Evolutionary conservation across 1,140 invertebrate genomes (phyloP).

Genomic region (Hylaeus anthracinus): DNA sequence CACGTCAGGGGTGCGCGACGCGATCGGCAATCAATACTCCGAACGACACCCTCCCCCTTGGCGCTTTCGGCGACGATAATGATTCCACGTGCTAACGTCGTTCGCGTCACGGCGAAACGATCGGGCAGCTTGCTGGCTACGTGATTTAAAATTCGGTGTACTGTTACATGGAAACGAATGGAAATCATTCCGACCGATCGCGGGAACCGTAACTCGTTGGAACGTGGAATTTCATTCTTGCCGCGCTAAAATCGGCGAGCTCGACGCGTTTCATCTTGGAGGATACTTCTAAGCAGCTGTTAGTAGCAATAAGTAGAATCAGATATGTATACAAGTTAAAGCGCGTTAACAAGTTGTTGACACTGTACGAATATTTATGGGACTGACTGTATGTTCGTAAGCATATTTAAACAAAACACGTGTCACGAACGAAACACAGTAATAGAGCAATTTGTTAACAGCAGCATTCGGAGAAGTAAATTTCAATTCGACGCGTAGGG

Average conservation of each 20-base stretch:
- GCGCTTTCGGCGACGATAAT: conserved; percentile 49
- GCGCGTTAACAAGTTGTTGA: no score
- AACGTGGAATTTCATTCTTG: not conserved
- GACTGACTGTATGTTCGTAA: no score
- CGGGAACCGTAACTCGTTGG: not conserved
- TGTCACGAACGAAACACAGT: no score
- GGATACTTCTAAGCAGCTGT: no score
- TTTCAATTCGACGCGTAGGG: no score
- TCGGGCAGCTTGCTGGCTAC: not conserved
- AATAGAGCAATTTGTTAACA: no score
- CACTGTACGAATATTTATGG: no score
- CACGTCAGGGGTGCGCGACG: conserved; percentile 71
- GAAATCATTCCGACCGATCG: not conserved
- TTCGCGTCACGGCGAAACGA: conserved; percentile 16
- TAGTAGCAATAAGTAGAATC: no score
- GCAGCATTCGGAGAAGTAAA: no score
- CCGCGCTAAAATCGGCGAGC: not conserved
- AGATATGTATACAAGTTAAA: no score
- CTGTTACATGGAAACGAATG: not conserved
- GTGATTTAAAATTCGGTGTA: conserved; percentile 13
- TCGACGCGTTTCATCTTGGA: no score
- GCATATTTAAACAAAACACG: no score
- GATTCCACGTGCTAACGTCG: conserved; percentile 30
- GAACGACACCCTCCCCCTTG: conserved; percentile 56
- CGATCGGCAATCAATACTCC: conserved; percentile 75